Evolutionary conservation across 2,113 vertebrate species (phyloP).

Genomic region (Gadus chalcogrammus): DNA sequence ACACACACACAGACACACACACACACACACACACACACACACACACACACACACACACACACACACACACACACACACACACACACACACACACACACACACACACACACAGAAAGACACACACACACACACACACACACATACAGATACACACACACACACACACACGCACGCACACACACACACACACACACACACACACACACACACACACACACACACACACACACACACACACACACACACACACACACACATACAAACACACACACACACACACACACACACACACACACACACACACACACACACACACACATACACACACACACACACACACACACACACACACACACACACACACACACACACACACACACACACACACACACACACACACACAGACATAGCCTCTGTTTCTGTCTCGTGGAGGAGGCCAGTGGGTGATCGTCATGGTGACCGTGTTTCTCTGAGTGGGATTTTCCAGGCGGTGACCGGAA

Average conservation of each 20-base stretch:
- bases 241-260: constrained; percentile 14
- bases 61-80: too few relatives aligned
- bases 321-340: constrained; percentile 1
- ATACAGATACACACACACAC: too few relatives aligned
- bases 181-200: constrained; percentile 11
- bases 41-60: too few relatives aligned
- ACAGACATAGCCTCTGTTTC: not conserved
- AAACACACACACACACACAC: too few relatives aligned
- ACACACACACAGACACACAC: too few relatives aligned
- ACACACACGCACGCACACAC: too few relatives aligned
- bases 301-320: constrained; percentile 12
- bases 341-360: constrained; percentile 1
- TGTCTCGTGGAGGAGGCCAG: constrained; percentile 1
- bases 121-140: constrained; percentile 7
- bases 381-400: constrained; percentile 29
- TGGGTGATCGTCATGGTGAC: constrained; percentile 53
- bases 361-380: constrained; percentile 27
- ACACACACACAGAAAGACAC: too few relatives aligned
- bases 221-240: constrained; percentile 34
- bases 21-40: too few relatives aligned
- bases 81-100: too few relatives aligned
- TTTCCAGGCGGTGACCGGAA: constrained; percentile 58
- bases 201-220: constrained; percentile 8
- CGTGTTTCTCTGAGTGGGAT: constrained; percentile 55
- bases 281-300: too few relatives aligned